Conservation (phyloP, 1,140 invertebrate genomes). For the Anagrus nilaparvatae region DNA sequence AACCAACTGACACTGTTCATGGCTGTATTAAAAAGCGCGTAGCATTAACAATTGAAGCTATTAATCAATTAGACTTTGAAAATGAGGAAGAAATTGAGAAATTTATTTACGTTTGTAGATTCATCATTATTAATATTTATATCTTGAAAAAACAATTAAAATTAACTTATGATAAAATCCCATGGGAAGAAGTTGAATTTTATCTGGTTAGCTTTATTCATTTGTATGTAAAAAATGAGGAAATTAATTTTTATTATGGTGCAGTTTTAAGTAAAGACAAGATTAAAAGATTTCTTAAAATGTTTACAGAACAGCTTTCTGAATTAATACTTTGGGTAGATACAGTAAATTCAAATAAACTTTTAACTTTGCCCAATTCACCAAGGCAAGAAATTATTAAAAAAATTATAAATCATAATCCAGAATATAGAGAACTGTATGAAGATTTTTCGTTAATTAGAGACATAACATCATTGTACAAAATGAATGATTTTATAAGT, state of each 20-base stretch:
- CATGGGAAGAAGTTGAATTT: slow-evolving; percentile 7
- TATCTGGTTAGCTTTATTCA: neutral
- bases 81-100: neutral
- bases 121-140: slow-evolving; percentile 1
- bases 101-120: neutral
- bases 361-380: slow-evolving; percentile 1
- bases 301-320: slow-evolving; percentile 1
- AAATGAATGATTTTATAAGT: neutral
- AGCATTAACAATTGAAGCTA: neutral
- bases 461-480: slow-evolving; percentile 2
- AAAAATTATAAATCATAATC: slow-evolving; percentile 1
- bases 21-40: neutral
- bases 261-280: neutral
- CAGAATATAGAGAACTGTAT: slow-evolving; percentile 2
- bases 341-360: neutral
- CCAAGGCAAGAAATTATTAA: neutral
- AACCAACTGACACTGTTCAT: neutral
- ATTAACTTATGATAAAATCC: slow-evolving; percentile 3
- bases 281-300: neutral
- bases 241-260: slow-evolving; percentile 4
- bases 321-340: neutral
- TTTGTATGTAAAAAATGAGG: neutral
- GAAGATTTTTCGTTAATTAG: slow-evolving; percentile 1
- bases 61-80: neutral
- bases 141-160: slow-evolving; percentile 1